Base-by-base conservation (phyloP, 2,888 invertebrate species). In the Caenorhabditis zanzibari region DNA sequence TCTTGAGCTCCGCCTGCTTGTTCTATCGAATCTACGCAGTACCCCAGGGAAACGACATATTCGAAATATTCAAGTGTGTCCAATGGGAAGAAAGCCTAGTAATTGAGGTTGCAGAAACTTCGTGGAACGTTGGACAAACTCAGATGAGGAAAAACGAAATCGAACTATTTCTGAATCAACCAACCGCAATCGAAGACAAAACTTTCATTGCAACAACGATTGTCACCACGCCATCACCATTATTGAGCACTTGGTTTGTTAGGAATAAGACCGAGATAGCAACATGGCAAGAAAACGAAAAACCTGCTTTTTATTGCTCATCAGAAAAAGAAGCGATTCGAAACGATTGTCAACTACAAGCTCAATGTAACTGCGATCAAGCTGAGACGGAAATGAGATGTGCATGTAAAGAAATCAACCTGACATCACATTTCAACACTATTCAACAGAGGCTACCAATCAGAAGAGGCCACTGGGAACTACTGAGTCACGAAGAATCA, bases 11-110 rank as follows among this genome's bases (percentile, higher is more conserved):
- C 5, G 79, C 38, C 19, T 79, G 79, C 16, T 9, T 79, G 5
- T 79, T 79, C 49, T 71, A 61, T 38, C 35, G 72, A 38, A 71
- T 61, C 26, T 71, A 79, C 47, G 72, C 71, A 1, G 52, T 19
- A 4, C 61, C 72, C n/a, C n/a, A n/a, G n/a, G n/a, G n/a, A n/a
- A n/a, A n/a, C n/a, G 16, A 54, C 1, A 5, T 64, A 1, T 58
- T 47, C 58, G 73, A 73, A 66, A 22, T 80, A 0, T 80, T 63
- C 49, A 56, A 54, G 24, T 80, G 80, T 12, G 0, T 26, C 1
- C 19, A 69, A 12, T 69, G 52, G 26, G 28, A 19, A 0, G 12
- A 12, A 19, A 35, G 19, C 14, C n/a, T 38, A 26, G n/a, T 24
- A 38, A 54, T 69, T 5, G 16, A 19, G n/a, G 28, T 54, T 0